Conservation (phyloP, 2,797 vertebrate species). For the Hydrolagus colliei region DNA sequence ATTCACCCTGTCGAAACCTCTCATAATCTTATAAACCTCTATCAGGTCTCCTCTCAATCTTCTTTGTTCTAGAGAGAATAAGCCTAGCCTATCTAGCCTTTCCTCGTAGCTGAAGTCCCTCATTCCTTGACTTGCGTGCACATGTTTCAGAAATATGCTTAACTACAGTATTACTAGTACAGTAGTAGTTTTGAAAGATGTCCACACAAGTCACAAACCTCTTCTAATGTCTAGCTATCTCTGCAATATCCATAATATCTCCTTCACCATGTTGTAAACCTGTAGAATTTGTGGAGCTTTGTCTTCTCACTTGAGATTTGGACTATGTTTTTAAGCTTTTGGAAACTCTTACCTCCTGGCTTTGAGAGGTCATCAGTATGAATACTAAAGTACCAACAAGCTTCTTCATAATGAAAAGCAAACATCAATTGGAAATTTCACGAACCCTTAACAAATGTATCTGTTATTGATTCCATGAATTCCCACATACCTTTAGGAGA, state of each 20-base stretch:
- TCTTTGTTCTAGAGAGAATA: too few species aligned
- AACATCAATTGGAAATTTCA: neutral
- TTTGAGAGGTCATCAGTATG: neutral
- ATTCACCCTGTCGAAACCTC: too few species aligned
- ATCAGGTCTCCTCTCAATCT: too few species aligned
- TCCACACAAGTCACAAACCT: neutral
- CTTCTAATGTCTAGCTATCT: neutral
- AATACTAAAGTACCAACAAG: neutral
- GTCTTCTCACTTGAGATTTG: neutral
- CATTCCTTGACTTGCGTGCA: too few species aligned
- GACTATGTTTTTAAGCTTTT: neutral
- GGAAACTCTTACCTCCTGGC: neutral
- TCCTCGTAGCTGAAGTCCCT: too few species aligned
- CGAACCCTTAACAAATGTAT: neutral
- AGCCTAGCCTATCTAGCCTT: too few species aligned
- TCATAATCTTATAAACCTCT: too few species aligned
- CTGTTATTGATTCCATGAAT: neutral
- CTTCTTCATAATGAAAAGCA: neutral
- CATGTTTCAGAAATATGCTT: too few species aligned
- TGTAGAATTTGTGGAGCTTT: neutral
- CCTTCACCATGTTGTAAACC: neutral
- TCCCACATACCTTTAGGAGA: too few species aligned
- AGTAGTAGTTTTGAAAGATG: neutral
- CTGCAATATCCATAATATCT: neutral
- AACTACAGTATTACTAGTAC: too few species aligned